Percentiles rank a stretch among this genome's conserved stretches.
Conservation (phyloP, 1,140 invertebrate genomes). For the Diachasmimorpha longicaudata region DNA sequence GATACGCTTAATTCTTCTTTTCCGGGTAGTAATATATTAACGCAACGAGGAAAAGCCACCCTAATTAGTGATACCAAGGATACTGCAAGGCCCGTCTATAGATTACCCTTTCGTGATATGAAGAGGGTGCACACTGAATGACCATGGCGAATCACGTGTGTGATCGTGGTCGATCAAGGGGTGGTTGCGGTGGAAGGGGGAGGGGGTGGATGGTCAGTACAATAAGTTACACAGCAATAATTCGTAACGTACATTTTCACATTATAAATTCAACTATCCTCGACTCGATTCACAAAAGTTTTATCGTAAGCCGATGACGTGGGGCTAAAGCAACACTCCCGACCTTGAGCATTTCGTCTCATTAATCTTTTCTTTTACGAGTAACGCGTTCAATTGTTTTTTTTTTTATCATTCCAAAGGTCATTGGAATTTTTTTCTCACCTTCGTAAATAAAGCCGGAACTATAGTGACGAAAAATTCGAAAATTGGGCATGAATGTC, state of each 20-base stretch:
- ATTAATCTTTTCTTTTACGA: background rate
- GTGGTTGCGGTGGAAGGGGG: background rate
- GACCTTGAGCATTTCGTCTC: slow-evolving; percentile 1
- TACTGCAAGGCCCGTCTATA: background rate
- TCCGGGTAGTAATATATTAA: background rate
- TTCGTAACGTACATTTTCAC: background rate
- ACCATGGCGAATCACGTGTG: background rate
- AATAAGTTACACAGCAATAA: background rate
- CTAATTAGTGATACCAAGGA: background rate
- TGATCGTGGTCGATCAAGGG: slow-evolving; percentile 11
- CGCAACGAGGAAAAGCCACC: too few species aligned
- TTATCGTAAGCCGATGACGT: background rate
- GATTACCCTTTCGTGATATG: background rate
- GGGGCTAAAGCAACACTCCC: background rate
- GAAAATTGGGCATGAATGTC: too few species aligned
- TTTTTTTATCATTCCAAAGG: background rate
- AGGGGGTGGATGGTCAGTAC: background rate
- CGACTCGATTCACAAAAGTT: slow-evolving; percentile 6
- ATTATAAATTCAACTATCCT: slow-evolving; percentile 12
- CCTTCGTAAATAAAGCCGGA: too few species aligned
- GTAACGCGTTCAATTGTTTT: background rate
- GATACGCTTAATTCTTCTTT: background rate
- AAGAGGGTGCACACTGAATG: background rate
- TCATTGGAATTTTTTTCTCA: background rate
- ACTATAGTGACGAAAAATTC: too few species aligned